Evolutionary conservation across 2,113 vertebrate species (phyloP).

Genomic region (Pachypanchax playfairii): DNA sequence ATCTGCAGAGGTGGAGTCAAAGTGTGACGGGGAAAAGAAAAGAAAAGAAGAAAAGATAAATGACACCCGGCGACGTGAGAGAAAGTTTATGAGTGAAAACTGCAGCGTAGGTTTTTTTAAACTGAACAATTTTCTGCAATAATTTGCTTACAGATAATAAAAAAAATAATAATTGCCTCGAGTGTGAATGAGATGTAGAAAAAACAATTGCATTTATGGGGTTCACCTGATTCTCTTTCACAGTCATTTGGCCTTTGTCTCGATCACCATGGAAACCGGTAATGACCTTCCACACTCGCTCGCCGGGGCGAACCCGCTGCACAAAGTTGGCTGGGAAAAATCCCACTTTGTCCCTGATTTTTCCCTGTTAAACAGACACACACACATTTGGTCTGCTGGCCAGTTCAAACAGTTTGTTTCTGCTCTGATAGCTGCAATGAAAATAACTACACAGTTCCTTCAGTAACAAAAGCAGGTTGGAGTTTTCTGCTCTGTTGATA

Average conservation of each 20-base stretch:
- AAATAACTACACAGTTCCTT: neutral
- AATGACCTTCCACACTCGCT: constrained; percentile 89
- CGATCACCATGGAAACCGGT: constrained; percentile 85
- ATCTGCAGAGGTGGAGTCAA: constrained; percentile 74
- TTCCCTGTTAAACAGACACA: constrained; percentile 80
- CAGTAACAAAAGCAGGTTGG: neutral
- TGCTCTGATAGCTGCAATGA: neutral
- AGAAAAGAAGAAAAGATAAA: neutral
- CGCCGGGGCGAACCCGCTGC: constrained; percentile 88
- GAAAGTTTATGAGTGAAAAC: constrained; percentile 20
- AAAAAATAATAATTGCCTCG: neutral
- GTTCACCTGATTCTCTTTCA: constrained; percentile 90
- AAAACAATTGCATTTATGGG: constrained; percentile 8
- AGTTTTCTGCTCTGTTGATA: neutral
- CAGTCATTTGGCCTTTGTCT: constrained; percentile 88
- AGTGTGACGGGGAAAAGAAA: neutral
- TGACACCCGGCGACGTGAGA: constrained; percentile 34
- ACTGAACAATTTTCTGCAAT: constrained; percentile 54
- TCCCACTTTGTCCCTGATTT: constrained; percentile 86
- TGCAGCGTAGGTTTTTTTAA: constrained; percentile 16
- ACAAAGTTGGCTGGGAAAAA: constrained; percentile 95
- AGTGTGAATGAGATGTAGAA: neutral
- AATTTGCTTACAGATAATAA: constrained; percentile 55
- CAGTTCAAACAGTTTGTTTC: constrained; percentile 12
- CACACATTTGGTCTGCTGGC: too few species aligned